Percentiles rank a stretch among this genome's conserved stretches.
Conservation (phyloP, 2,888 invertebrate genomes). For the Crepidodera aurea region DNA sequence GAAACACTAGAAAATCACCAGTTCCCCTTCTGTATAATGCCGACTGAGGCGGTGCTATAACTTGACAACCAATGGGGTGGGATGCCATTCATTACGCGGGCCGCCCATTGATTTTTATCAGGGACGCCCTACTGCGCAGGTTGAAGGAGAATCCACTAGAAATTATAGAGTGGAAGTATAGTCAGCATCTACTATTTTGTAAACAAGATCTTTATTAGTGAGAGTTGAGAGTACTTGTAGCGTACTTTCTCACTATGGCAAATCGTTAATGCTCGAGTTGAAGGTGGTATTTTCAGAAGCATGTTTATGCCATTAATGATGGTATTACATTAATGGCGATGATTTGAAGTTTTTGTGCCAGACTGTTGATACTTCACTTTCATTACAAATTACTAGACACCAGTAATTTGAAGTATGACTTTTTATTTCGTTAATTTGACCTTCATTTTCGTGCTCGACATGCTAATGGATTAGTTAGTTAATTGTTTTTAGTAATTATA, state of each 20-base stretch:
- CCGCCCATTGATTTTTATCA: slow-evolving; percentile 54
- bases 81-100: slow-evolving; percentile 56
- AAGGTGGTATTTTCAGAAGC: slow-evolving; percentile 53
- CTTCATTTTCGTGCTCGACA: too few relatives aligned
- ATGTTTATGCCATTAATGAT: slow-evolving; percentile 40
- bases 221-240: slow-evolving; percentile 41
- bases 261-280: slow-evolving; percentile 42
- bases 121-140: slow-evolving; percentile 49
- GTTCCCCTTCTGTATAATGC: slow-evolving; percentile 58
- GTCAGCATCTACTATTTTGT: slow-evolving; percentile 57
- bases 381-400: slow-evolving; percentile 8
- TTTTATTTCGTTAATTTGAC: too few relatives aligned
- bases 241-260: slow-evolving; percentile 32
- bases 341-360: slow-evolving; percentile 14
- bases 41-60: slow-evolving; percentile 44
- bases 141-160: slow-evolving; percentile 38
- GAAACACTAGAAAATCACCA: slow-evolving; percentile 57
- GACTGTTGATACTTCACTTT: slow-evolving; percentile 21
- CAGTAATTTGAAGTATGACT: not conserved
- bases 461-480: too few relatives aligned
- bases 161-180: slow-evolving; percentile 41
- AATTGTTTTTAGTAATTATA: too few relatives aligned
- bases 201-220: slow-evolving; percentile 60
- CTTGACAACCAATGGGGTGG: slow-evolving; percentile 50
- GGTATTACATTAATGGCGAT: slow-evolving; percentile 25